Evolutionary conservation across 2,888 invertebrate species (phyloP).

Genomic region (Melanargia galathea): DNA sequence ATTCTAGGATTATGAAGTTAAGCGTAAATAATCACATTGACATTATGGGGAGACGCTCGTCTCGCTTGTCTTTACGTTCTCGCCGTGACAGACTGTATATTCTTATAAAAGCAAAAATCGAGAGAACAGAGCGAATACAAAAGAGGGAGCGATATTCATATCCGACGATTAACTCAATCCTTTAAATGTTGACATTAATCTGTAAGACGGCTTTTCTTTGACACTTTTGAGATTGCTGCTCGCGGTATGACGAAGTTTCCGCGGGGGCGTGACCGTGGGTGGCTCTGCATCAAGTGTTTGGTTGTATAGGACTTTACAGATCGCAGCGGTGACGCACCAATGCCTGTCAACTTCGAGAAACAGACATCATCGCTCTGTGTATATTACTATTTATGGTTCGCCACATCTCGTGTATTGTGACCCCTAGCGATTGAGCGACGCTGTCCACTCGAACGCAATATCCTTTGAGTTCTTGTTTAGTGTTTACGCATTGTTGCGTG

Average conservation of each 20-base stretch:
- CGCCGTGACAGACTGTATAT: constrained; percentile 8
- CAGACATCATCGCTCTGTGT: constrained; percentile 41
- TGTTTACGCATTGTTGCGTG: constrained; percentile 38
- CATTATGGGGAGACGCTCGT: constrained; percentile 23
- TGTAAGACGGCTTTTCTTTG: constrained; percentile 10
- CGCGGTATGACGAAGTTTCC: constrained; percentile 31
- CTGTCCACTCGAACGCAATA: constrained; percentile 38
- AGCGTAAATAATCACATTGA: constrained; percentile 28
- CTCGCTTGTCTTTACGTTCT: constrained; percentile 22
- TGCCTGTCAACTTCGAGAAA: constrained; percentile 41
- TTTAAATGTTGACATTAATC: constrained; percentile 21
- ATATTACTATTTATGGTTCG: constrained; percentile 68
- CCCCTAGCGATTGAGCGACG: constrained; percentile 50
- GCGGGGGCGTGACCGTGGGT: constrained; percentile 59
- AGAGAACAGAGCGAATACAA: constrained; percentile 1
- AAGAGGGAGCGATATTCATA: constrained; percentile 21
- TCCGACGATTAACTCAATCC: not conserved
- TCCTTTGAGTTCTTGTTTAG: constrained; percentile 32
- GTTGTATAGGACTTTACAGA: constrained; percentile 50
- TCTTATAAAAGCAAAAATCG: constrained; percentile 14
- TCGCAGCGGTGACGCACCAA: constrained; percentile 63
- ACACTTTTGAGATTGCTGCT: constrained; percentile 12
- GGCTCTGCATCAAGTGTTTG: constrained; percentile 59
- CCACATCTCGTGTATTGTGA: constrained; percentile 42
- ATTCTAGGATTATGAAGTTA: constrained; percentile 26